Base-by-base conservation (phyloP, 1,140 invertebrate species). In the Trichoplusia ni region DNA sequence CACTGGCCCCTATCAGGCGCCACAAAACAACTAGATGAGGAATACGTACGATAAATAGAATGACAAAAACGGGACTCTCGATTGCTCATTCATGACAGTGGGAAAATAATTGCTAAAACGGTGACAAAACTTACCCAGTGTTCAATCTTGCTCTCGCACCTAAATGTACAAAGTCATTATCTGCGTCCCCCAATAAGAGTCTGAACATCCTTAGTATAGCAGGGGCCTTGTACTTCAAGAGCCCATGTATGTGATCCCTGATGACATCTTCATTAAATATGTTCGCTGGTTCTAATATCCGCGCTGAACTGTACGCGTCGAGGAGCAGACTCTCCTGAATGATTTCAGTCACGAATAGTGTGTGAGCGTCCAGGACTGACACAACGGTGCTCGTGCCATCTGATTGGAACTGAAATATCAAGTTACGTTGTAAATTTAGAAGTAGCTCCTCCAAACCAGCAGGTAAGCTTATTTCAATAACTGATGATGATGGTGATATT, bases 321-420 rank as follows among this genome's bases (percentile, higher is more conserved):
- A 67, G 64, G 4, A 79, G 63, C 13, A 90, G 69, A 61, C 78
- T 79, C 46, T 90, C 88, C 74, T 86, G 88, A 11, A 89, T 82
- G 0, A 90, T 53, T 13, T 90, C 88, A 18, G 78, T 77, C 5
- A 80, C 71, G 42, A 90, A 89, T 53, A 90, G 63, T n/a, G 79
- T 77, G 8, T 88, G 72, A 9, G 82, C 71, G 33, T 90, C 84
- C 4, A 89, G 49, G 2, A 80, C 44, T n/a, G 70, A 64, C 0
- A 67, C 38, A 42, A 83, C 79, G 16, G 14, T 42, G 0, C 44
- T 73, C 2, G 27, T 14, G 2, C 64, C 42, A 21, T 73, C 56
- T 7, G 54, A 58, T 75, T 89, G 83, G 49, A 87, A 86, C 86
- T 89, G 62, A n/a, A 79, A 60, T 18, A 19, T n/a, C n/a, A n/a